Conservation (phyloP, 2,888 invertebrate genomes). For the Drosophila kambysellisi region DNA sequence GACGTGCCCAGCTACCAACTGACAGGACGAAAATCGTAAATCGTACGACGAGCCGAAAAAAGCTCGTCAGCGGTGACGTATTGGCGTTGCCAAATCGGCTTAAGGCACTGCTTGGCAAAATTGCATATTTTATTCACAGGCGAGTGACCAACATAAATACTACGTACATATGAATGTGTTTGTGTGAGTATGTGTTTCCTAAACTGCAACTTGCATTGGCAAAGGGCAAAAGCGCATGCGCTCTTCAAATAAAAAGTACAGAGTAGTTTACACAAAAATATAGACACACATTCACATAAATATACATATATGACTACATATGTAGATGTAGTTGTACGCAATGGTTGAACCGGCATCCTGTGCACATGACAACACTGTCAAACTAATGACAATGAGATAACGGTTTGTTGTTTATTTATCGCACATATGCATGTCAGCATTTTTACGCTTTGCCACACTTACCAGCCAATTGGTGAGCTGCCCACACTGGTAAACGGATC, state of each 20-base stretch:
- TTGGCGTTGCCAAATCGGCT: conserved; percentile 57
- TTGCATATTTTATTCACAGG: conserved; percentile 52
- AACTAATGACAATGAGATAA: conserved; percentile 1
- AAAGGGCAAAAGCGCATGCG: conserved; percentile 48
- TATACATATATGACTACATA: background rate
- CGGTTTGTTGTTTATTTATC: conserved; percentile 40
- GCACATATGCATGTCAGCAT: conserved; percentile 25
- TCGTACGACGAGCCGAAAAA: conserved; percentile 30
- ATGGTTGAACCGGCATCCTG: conserved; percentile 35
- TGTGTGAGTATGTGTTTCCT: conserved; percentile 2
- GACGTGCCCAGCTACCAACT: conserved; percentile 64
- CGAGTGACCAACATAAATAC: conserved; percentile 54
- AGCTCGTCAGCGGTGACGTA: conserved; percentile 54
- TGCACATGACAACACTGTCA: conserved; percentile 37
- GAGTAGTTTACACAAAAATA: background rate
- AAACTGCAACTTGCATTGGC: conserved; percentile 39
- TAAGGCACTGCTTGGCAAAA: conserved; percentile 29
- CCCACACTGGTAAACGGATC: conserved; percentile 86
- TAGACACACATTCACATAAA: background rate
- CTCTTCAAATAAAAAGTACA: background rate
- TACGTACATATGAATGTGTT: background rate
- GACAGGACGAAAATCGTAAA: conserved; percentile 57
- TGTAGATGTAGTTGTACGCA: conserved; percentile 28
- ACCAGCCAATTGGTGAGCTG: conserved; percentile 84
- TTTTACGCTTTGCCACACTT: conserved; percentile 69